Percentiles rank a stretch among this genome's conserved stretches.
These are phyloP conservation scores for Phymastichus coffea DNA, from an alignment of 1,140 invertebrate genomes.

Conservation along the genomic window DNA sequence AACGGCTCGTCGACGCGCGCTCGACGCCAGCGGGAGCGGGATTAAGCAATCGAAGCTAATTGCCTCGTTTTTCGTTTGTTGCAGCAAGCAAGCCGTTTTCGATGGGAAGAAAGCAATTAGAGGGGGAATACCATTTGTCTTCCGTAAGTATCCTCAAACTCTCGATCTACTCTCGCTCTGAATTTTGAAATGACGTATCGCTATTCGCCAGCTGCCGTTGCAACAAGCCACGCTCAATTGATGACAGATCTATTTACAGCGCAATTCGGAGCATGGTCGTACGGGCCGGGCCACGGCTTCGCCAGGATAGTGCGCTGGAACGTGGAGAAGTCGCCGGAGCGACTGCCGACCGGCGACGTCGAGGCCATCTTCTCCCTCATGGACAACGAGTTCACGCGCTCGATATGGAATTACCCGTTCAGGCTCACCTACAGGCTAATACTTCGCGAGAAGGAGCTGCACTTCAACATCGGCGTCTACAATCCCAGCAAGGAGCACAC, in stretches of 20 bases:
- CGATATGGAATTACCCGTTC: constrained; percentile 93
- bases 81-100: constrained; percentile 89
- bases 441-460: constrained; percentile 85
- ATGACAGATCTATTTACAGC: too few relatives aligned
- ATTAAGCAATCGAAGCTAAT: constrained; percentile 10
- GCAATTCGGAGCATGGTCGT: constrained; percentile 91
- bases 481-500: constrained; percentile 87
- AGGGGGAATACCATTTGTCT: constrained; percentile 93
- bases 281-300: constrained; percentile 93
- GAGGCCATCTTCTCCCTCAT: constrained; percentile 88
- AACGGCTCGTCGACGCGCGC: too few relatives aligned
- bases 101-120: constrained; percentile 93
- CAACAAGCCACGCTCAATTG: too few relatives aligned
- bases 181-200: too few relatives aligned
- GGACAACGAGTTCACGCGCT: constrained; percentile 88
- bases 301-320: constrained; percentile 88
- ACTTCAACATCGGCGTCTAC: constrained; percentile 89
- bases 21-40: too few relatives aligned
- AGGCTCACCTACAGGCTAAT: constrained; percentile 85
- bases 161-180: not conserved
- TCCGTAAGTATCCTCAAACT: constrained; percentile 78
- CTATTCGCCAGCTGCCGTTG: too few relatives aligned
- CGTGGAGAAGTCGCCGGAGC: constrained; percentile 82
- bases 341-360: constrained; percentile 83
- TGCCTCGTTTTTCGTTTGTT: constrained; percentile 52